A percentile compares a stretch with the other conserved stretches of the same genome.
These are phyloP conservation scores for Malurus leucopterus DNA, from an alignment of 2,797 vertebrate species.

Conservation along the genomic window DNA sequence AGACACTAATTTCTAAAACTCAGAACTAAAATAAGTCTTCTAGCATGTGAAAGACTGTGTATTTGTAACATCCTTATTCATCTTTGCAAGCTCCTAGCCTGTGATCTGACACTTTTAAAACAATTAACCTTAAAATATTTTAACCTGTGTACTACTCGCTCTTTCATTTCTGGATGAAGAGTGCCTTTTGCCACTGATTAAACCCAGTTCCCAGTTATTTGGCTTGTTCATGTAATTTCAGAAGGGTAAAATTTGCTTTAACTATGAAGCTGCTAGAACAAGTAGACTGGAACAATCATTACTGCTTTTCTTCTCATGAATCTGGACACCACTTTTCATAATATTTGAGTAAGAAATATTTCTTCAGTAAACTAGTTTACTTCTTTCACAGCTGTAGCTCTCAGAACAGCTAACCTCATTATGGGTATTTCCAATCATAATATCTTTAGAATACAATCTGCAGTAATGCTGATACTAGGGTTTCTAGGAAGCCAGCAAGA, in stretches of 20 bases:
- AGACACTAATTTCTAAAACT: not conserved
- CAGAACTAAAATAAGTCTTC: not conserved
- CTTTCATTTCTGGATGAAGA: not conserved
- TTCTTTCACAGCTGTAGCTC: not conserved
- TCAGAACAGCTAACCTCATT: not conserved
- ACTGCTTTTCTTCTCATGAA: not conserved
- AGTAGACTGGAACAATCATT: not conserved
- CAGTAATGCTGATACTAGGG: not conserved
- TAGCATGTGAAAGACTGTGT: fast-evolving
- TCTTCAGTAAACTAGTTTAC: not conserved
- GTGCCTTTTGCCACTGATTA: not conserved
- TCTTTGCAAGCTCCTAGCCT: not conserved
- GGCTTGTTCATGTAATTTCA: not conserved
- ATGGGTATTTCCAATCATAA: not conserved
- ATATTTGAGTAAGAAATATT: not conserved
- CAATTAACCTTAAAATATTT: not conserved
- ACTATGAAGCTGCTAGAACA: not conserved
- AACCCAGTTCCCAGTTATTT: not conserved
- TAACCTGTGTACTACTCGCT: not conserved
- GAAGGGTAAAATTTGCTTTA: not conserved
- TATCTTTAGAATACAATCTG: not conserved
- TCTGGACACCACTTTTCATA: not conserved
- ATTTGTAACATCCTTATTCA: not conserved
- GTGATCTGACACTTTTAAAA: not conserved
- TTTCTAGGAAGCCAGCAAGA: not conserved